A percentile compares a stretch with the other conserved stretches of the same genome.
Evolutionary conservation across 2,888 invertebrate genomes (phyloP).

Genomic region (Tipula helvola): DNA sequence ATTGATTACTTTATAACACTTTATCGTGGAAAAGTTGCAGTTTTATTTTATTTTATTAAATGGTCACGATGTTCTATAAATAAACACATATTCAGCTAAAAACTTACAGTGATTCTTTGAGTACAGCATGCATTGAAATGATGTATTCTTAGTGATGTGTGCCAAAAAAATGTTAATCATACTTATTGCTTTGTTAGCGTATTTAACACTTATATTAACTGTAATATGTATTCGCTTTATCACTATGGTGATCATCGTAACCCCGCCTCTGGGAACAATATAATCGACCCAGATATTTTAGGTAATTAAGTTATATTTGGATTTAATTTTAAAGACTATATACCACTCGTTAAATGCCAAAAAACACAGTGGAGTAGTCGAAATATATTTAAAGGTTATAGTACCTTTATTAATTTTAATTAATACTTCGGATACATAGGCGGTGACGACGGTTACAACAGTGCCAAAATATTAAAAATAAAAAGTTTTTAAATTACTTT

Average conservation of each 20-base stretch:
- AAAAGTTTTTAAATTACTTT: not conserved
- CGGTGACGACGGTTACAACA: not conserved
- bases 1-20: not conserved
- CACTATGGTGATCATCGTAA: not conserved
- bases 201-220: not conserved
- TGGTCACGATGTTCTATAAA: not conserved
- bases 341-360: not conserved
- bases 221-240: not conserved
- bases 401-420: not conserved
- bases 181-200: not conserved
- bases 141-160: not conserved
- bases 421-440: not conserved
- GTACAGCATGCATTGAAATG: not conserved
- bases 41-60: not conserved
- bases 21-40: not conserved
- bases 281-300: not conserved
- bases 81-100: not conserved
- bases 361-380: not conserved
- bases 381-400: not conserved
- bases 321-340: not conserved
- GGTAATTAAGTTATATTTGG: not conserved
- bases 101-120: not conserved
- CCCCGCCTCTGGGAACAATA: not conserved
- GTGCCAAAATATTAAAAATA: not conserved
- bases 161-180: not conserved